Conservation (phyloP, 2,888 invertebrate genomes). For the Bombyx huttoni region DNA sequence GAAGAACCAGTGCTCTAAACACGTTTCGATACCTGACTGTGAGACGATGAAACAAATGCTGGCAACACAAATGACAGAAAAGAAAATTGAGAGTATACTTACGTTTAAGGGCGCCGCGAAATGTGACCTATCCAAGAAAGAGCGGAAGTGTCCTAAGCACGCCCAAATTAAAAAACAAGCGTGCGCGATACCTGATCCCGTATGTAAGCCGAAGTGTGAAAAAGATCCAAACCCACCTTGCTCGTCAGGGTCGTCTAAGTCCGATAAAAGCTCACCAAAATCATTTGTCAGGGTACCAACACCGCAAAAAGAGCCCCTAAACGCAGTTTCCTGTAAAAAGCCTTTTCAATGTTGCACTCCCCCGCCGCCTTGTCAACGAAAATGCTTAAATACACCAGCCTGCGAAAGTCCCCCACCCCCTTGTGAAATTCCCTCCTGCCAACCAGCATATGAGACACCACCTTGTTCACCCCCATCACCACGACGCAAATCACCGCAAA, state of each 20-base stretch:
- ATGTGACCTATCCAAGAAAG: constrained; percentile 18
- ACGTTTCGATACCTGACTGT: constrained; percentile 27
- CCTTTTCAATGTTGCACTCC: not conserved
- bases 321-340: not conserved
- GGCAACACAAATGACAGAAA: constrained; percentile 8
- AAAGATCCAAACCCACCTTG: constrained; percentile 16
- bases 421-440: not conserved
- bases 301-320: not conserved
- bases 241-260: not conserved
- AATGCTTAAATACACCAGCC: not conserved
- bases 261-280: not conserved
- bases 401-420: constrained; percentile 1
- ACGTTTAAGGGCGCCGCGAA: constrained; percentile 16
- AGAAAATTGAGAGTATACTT: constrained; percentile 22
- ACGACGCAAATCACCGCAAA: not conserved
- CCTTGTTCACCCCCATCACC: not conserved
- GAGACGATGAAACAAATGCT: constrained; percentile 14
- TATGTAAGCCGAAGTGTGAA: constrained; percentile 18
- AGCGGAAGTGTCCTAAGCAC: constrained; percentile 15
- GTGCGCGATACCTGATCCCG: constrained; percentile 16
- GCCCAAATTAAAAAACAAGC: constrained; percentile 13
- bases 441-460: not conserved
- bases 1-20: constrained; percentile 21
- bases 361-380: not conserved
- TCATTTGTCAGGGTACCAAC: not conserved